phyloP scores from a whole-genome alignment of 2,113 vertebrate genomes.

The Epinephelus fuscoguttatus region DNA sequence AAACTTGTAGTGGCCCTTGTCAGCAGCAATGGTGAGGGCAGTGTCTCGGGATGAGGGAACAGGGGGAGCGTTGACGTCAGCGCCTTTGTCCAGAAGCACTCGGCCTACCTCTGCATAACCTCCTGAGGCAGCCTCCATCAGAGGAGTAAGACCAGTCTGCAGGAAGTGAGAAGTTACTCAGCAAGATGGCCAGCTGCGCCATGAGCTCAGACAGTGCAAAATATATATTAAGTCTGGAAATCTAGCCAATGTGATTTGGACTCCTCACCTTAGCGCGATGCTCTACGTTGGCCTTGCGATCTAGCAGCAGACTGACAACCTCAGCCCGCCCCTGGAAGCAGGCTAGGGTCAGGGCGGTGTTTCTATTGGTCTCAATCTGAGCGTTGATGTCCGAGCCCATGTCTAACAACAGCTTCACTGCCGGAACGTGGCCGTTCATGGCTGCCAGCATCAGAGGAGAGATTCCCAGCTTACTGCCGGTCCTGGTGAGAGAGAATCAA shows the following conservation, averaged over 20 bases:
- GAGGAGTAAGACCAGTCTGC: constrained; percentile 96
- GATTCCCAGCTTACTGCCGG: constrained; percentile 98
- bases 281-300: constrained; percentile 98
- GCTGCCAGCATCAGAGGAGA: constrained; percentile 98
- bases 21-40: constrained; percentile 97
- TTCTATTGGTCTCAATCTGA: constrained; percentile 99
- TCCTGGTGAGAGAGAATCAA: constrained; percentile 82
- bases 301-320: constrained; percentile 96
- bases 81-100: constrained; percentile 98
- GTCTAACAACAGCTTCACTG: constrained; percentile 96
- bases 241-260: neutral
- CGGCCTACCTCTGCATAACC: constrained; percentile 98
- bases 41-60: constrained; percentile 98
- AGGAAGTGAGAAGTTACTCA: constrained; percentile 1
- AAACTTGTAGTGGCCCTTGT: constrained; percentile 99
- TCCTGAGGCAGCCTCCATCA: constrained; percentile 98
- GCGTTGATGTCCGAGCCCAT: constrained; percentile 99
- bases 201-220: no score
- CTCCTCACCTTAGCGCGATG: constrained; percentile 94
- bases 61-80: constrained; percentile 97
- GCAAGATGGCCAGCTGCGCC: neutral
- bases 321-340: constrained; percentile 98
- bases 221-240: neutral
- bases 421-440: constrained; percentile 98
- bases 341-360: constrained; percentile 96